Evolutionary conservation across 2,797 vertebrate species (phyloP).

Genomic region (Toxotes lorentzi): DNA sequence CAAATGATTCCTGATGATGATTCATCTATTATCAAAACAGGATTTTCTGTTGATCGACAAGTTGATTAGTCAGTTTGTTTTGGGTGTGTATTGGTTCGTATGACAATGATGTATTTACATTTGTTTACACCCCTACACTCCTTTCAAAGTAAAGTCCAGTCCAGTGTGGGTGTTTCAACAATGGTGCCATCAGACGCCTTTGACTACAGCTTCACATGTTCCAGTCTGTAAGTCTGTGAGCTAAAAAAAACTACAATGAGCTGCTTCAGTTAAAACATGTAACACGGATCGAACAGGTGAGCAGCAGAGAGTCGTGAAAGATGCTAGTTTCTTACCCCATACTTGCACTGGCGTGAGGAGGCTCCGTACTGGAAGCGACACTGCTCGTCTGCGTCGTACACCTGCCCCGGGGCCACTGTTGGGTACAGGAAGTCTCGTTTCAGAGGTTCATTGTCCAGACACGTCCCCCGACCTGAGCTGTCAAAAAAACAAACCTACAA

Average conservation of each 20-base stretch:
- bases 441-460: slow-evolving; percentile 99
- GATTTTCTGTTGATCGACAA: neutral
- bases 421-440: slow-evolving; percentile 99
- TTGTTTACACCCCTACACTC: neutral
- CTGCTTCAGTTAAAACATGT: neutral
- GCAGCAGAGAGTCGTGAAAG: slow-evolving; percentile 59
- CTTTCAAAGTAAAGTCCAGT: neutral
- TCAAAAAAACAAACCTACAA: slow-evolving; percentile 91
- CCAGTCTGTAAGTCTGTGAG: neutral
- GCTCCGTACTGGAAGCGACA: slow-evolving; percentile 99
- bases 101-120: no score
- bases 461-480: slow-evolving; percentile 99
- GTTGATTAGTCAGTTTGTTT: no score
- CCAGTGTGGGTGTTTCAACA: no score
- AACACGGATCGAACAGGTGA: neutral
- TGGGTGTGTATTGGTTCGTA: no score
- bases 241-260: neutral
- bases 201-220: neutral
- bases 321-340: slow-evolving; percentile 97
- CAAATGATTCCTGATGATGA: neutral
- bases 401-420: slow-evolving; percentile 98
- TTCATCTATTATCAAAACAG: no score
- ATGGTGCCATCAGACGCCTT: no score
- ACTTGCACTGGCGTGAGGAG: slow-evolving; percentile 98
- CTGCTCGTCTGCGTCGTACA: slow-evolving; percentile 98